Evolutionary conservation across 2,888 invertebrate species (phyloP), one percentile per base, ranked within the genome.

Genomic region (Acleris sparsana): DNA sequence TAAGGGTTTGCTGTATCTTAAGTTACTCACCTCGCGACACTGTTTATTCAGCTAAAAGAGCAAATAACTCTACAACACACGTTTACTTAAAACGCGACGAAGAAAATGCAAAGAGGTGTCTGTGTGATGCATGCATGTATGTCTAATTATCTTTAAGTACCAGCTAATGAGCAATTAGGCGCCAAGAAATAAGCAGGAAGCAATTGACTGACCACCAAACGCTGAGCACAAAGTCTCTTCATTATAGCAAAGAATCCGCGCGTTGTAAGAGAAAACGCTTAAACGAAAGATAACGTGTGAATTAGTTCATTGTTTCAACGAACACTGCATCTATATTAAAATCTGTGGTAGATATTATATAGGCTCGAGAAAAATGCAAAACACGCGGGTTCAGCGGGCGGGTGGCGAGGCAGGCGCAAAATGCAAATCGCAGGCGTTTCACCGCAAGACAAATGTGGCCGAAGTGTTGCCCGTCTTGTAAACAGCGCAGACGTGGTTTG

Each of bases 381-480:
- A 80, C 78, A 77, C 71, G 73, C 75, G 74, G 71, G 69, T 68
- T 78, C 73, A 71, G 62, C 72, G 62, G 70, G 70, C 73, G 70
- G 70, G 72, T 71, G 70, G 71, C 72, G 70, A 72, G 57, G 87
- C 85, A 86, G 86, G 89, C 82, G 88, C 85, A 82, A 86, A 88
- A 92, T 91, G 89, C 85, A 90, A 92, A 91, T 89, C 73, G 77
- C 73, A 64, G 71, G 74, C 85, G 87, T 91, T 90, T 90, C 89
- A 86, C 88, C 82, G 77, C 81, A 83, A 82, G 84, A 90, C 91
- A 92, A 66, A 92, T 90, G 88, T 86, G 78, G 82, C 72, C 78
- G 80, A 77, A 83, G 90, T 92, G 92, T 92, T 84, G 86, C 79
- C 79, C 81, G 80, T 84, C 88, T 83, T 92, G 92, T 92, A 89